Base-by-base conservation (phyloP, 2,888 invertebrate genomes). In the Operophtera brumata region DNA sequence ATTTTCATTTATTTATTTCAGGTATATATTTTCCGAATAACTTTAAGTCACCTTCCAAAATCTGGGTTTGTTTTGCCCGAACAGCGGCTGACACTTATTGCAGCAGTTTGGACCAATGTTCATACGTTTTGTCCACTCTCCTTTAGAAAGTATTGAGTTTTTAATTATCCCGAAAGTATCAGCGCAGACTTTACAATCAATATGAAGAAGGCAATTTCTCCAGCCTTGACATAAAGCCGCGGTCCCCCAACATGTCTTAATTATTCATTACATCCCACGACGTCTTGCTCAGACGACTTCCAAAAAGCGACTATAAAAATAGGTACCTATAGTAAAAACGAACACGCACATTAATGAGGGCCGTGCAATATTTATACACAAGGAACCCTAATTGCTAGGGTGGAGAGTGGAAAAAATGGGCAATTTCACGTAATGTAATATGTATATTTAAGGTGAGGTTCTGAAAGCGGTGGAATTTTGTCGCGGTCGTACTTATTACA, bases 331-430 rank as follows among this genome's bases (percentile, higher is more conserved):
- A 83, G 78, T 82, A 82, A 84, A 54, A 86, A 81, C 85, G 85
- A 86, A 87, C 87, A 86, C 83, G 85, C 86, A 86, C 88, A 82
- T 88, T 90, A 89, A 89, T 87, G 88, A 86, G 86, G 75, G 75
- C 84, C 82, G 83, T 90, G 86, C 88, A 90, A 90, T 90, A 90
- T 91, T 90, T 90, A 90, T 90, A 88, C 87, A 86, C 86, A 83
- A 84, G 82, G 82, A 77, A 83, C 87, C 90, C 89, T 91, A 91
- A 91, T 90, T 90, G 90, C 84, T 86, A 81, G 90, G 90, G 90
- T 86, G 89, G 90, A 88, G 89, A 90, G 90, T 88, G 90, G 86
- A 89, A 90, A 90, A 90, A 91, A 90, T 89, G 89, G 90, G 86
- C 90, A 90, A 90, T 91, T 90, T 87, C 85, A 87, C 89, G 89